Base-by-base conservation (phyloP, 2,888 invertebrate genomes). In the Heliconius ismenius region DNA sequence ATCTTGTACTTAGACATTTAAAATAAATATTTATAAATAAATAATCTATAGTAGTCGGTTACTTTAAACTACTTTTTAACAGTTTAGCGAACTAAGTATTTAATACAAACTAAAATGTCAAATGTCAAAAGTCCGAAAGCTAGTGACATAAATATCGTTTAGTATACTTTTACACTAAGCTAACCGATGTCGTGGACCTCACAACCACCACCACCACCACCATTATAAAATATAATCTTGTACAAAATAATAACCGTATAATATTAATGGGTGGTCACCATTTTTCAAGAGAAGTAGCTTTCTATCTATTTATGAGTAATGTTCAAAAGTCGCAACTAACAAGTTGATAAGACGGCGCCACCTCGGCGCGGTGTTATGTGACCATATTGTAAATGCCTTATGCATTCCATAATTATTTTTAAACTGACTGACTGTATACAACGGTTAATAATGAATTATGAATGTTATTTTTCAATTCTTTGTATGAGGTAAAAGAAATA, bases 281-380 rank as follows among this genome's bases (percentile, higher is more conserved):
- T 73, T 73, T 63, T 63, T 43, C 73, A 73, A 73, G 62, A 68
- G 60, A 60, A 75, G 65, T 49, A 65, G 54, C 74, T 69, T 68
- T 74, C 43, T 75, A 72, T 76, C 74, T 21, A 26, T 49, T 49
- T 62, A 76, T 76, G 70, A 70, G 76, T 76, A 79, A 79, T 79
- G 79, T 32, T 69, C 62, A 76, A 78, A 78, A 69, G 76, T 73
- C 73, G 75, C 72, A 76, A 77, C 73, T 70, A 43, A 80, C 83
- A 81, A 79, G 81, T 80, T 83, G 85, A 85, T 86, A 85, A 84
- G 81, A 65, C 78, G 85, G 84, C 86, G 86, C 85, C 86, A 79
- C 69, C 67, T 77, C 76, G 83, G 78, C 84, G 83, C 82, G 74
- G 77, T 67, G 75, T 70, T 73, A 73, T 85, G 81, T 83, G 83